Percentiles rank a stretch among this genome's conserved stretches.
Evolutionary conservation across 2,888 invertebrate genomes (phyloP).

Genomic region (Scaptomyza flava): DNA sequence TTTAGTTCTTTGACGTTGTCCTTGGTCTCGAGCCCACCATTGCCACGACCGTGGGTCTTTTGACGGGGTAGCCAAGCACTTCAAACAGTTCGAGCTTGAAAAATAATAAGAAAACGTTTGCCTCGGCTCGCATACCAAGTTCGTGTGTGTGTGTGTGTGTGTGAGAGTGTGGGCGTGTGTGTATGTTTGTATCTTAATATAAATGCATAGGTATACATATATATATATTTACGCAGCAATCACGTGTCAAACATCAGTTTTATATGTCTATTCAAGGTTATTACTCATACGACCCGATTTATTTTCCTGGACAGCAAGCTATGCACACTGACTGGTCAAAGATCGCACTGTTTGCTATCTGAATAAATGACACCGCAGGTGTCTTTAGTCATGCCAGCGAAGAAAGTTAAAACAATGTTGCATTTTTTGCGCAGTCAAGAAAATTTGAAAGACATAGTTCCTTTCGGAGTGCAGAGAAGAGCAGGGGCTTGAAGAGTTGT

Average conservation of each 20-base stretch:
- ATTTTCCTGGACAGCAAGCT: not conserved
- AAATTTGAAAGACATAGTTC: not conserved
- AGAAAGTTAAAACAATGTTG: too few species aligned
- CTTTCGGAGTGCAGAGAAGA: conserved; percentile 7
- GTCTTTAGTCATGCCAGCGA: not conserved
- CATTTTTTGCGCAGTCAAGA: too few species aligned
- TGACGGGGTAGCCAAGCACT: conserved; percentile 53
- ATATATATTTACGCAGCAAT: not conserved
- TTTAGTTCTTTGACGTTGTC: conserved; percentile 76
- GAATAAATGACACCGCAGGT: not conserved
- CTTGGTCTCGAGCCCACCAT: conserved; percentile 28
- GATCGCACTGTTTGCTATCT: not conserved
- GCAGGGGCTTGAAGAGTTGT: conserved; percentile 41
- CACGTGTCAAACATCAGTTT: conserved; percentile 30
- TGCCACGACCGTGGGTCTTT: conserved; percentile 32
- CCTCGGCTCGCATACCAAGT: conserved; percentile 14
- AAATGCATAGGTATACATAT: not conserved
- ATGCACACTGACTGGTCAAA: not conserved
- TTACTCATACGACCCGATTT: conserved; percentile 31
- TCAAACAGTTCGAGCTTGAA: conserved; percentile 58
- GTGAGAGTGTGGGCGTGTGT: too few species aligned
- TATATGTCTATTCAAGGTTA: not conserved
- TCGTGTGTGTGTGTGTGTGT: too few species aligned
- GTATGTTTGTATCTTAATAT: not conserved
- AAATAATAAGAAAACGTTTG: conserved; percentile 59